Evolutionary conservation across 1,140 invertebrate species (phyloP).

Genomic region (Leucophenga varia): DNA sequence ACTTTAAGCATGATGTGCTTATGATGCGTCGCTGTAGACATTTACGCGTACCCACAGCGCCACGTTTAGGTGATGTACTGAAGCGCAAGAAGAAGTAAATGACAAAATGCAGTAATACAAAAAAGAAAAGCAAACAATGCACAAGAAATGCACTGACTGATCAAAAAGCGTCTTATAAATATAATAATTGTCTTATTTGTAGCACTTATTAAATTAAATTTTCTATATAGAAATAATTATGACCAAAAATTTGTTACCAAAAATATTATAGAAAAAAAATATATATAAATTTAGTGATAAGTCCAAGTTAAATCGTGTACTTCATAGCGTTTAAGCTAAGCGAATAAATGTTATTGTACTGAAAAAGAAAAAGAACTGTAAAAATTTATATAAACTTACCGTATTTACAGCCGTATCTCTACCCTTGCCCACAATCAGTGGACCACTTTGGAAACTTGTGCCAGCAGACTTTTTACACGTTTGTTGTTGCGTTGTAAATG

Average conservation of each 20-base stretch:
- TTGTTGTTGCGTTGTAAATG: constrained; percentile 28
- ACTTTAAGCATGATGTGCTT: constrained; percentile 68
- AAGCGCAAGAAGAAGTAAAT: constrained; percentile 45
- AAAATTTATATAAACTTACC: constrained; percentile 31
- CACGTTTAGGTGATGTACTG: constrained; percentile 43
- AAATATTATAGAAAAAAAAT: constrained; percentile 51
- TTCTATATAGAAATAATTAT: constrained; percentile 14
- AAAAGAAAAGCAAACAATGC: neutral
- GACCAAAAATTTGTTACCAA: constrained; percentile 56
- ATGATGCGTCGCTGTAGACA: constrained; percentile 69
- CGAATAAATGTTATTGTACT: too few species aligned
- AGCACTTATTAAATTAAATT: constrained; percentile 11
- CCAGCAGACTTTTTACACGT: constrained; percentile 5
- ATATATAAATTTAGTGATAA: constrained; percentile 23
- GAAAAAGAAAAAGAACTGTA: constrained; percentile 16
- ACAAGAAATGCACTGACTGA: constrained; percentile 35
- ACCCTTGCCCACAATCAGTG: constrained; percentile 35
- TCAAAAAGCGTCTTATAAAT: constrained; percentile 26
- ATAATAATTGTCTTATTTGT: too few species aligned
- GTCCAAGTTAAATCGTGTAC: constrained; percentile 56
- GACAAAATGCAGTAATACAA: constrained; percentile 5
- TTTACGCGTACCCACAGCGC: constrained; percentile 45
- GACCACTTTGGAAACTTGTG: constrained; percentile 20
- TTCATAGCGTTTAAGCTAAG: constrained; percentile 59
- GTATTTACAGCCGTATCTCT: constrained; percentile 40